phyloP scores from a whole-genome alignment of 1,140 invertebrate species.

The Helicoverpa armigera region DNA sequence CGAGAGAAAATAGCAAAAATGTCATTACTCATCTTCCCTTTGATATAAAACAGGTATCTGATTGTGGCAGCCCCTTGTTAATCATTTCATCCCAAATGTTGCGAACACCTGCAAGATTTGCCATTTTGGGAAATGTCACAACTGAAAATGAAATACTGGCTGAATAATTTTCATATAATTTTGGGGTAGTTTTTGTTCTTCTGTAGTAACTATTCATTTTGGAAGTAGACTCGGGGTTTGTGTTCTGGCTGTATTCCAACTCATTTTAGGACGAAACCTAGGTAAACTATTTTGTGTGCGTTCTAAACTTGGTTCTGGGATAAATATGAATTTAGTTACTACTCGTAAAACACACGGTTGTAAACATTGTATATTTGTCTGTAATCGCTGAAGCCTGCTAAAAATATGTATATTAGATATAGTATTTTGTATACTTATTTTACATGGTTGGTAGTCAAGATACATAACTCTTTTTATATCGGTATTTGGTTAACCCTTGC shows the following conservation, averaged over 20 bases:
- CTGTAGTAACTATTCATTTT: conserved; percentile 16
- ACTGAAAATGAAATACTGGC: neutral
- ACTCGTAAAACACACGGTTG: too few species aligned
- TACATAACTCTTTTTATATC: too few species aligned
- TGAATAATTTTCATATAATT: conserved; percentile 17
- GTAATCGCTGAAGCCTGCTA: too few species aligned
- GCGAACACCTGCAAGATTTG: neutral
- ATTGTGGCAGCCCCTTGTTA: conserved; percentile 35
- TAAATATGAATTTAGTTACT: too few species aligned
- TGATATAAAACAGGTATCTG: conserved; percentile 29
- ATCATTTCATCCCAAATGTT: conserved; percentile 24
- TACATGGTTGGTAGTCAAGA: too few species aligned
- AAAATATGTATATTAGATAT: too few species aligned
- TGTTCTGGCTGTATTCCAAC: too few species aligned
- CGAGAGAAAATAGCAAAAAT: conserved; percentile 42
- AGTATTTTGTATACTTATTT: too few species aligned
- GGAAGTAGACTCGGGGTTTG: neutral
- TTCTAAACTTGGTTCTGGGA: too few species aligned
- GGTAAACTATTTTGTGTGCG: neutral
- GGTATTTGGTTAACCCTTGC: too few species aligned
- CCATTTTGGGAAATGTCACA: conserved; percentile 18
- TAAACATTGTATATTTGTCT: too few species aligned
- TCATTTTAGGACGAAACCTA: neutral
- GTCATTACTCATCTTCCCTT: conserved; percentile 28
- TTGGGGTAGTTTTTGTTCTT: neutral